These are phyloP conservation scores for Spilogale gracilis DNA, from an alignment of 2,113 vertebrate species.

Conservation along the genomic window DNA sequence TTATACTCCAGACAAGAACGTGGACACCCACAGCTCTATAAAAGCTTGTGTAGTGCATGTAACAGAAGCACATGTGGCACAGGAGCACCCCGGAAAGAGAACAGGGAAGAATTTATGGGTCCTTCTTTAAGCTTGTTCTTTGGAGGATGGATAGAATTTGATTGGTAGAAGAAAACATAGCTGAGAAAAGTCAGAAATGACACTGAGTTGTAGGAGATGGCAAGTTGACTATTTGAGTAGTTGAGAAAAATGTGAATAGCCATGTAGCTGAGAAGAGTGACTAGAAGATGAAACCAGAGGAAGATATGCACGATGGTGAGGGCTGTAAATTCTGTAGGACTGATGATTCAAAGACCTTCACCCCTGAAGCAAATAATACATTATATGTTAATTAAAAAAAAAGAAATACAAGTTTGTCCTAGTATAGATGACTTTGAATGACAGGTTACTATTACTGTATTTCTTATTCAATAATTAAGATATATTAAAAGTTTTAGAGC, in stretches of 20 bases:
- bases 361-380: too few species aligned
- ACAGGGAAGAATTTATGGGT: not conserved
- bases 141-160: not conserved
- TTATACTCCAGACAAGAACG: not conserved
- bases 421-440: not conserved
- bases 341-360: too few species aligned
- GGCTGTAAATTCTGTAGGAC: too few species aligned
- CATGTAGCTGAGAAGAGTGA: not conserved
- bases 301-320: too few species aligned
- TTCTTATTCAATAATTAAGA: conserved; percentile 11
- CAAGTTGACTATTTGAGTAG: not conserved
- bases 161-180: not conserved
- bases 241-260: not conserved
- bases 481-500: not conserved
- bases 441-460: not conserved
- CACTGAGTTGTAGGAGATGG: not conserved
- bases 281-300: not conserved
- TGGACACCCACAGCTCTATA: not conserved
- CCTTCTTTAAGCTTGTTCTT: not conserved
- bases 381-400: too few species aligned
- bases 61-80: rapidly evolving
- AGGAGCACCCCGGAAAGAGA: not conserved
- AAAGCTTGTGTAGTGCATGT: rapidly evolving
- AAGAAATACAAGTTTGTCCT: not conserved
- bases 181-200: not conserved